Percentiles rank a stretch among this genome's conserved stretches.
Conservation (phyloP, 1,140 invertebrate species). For the Drosophila carrolli region DNA sequence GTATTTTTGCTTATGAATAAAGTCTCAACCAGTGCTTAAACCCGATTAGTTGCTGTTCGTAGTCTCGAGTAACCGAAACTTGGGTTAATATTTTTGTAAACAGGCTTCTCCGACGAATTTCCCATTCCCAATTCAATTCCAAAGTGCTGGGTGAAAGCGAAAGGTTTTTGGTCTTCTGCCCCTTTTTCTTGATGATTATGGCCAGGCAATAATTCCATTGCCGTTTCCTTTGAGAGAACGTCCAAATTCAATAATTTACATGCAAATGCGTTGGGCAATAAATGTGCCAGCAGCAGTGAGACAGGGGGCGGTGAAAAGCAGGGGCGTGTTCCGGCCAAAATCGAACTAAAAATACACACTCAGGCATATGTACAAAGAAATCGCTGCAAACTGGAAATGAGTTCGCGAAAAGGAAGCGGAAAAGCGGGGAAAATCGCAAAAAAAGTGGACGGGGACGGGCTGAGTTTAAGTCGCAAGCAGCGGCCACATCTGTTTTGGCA, state of each 20-base stretch:
- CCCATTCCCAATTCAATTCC: neutral
- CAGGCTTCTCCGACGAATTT: neutral
- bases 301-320: slow-evolving; percentile 14
- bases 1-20: too few species aligned
- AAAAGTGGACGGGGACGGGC: neutral
- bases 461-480: slow-evolving; percentile 21
- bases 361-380: slow-evolving; percentile 25
- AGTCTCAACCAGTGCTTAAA: neutral
- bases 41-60: slow-evolving; percentile 1
- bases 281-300: slow-evolving; percentile 67
- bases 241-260: slow-evolving; percentile 76
- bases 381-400: slow-evolving; percentile 45
- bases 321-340: slow-evolving; percentile 19
- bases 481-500: slow-evolving; percentile 62
- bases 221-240: slow-evolving; percentile 44
- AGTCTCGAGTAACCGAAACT: neutral
- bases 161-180: neutral
- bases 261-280: slow-evolving; percentile 76
- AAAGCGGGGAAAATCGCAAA: slow-evolving; percentile 7
- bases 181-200: slow-evolving; percentile 38
- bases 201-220: slow-evolving; percentile 52
- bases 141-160: too few species aligned
- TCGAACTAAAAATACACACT: slow-evolving; percentile 42
- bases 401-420: slow-evolving; percentile 40
- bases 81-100: slow-evolving; percentile 1